Evolutionary conservation across 2,888 invertebrate genomes (phyloP).

Genomic region (Drosophila borborema): DNA sequence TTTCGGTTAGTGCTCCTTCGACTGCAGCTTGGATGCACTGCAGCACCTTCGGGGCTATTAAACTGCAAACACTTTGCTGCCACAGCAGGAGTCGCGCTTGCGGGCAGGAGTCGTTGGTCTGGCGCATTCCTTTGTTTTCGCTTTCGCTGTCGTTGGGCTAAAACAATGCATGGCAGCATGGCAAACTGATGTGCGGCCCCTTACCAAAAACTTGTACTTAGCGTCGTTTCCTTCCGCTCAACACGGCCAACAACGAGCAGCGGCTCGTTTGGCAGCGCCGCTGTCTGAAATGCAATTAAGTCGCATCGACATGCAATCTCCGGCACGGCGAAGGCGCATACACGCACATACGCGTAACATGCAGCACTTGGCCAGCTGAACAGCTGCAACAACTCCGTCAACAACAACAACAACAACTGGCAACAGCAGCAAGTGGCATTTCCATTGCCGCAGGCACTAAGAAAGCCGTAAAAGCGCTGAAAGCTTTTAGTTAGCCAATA

Average conservation of each 20-base stretch:
- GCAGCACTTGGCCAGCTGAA: conserved; percentile 21
- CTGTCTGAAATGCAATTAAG: conserved; percentile 79
- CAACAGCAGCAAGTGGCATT: conserved; percentile 32
- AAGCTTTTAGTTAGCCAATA: conserved; percentile 54
- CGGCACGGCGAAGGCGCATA: conserved; percentile 49
- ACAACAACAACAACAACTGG: not conserved
- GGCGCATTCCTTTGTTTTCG: conserved; percentile 43
- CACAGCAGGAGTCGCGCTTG: conserved; percentile 26
- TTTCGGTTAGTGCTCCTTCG: conserved; percentile 27
- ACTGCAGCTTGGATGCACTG: conserved; percentile 24
- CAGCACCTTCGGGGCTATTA: conserved; percentile 71
- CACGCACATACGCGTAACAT: conserved; percentile 28
- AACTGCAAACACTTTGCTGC: conserved; percentile 40
- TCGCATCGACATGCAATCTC: conserved; percentile 80
- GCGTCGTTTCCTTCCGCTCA: conserved; percentile 72
- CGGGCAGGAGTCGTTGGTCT: not conserved
- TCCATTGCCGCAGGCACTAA: conserved; percentile 20
- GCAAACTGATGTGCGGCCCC: not conserved
- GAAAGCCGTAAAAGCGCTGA: conserved; percentile 58
- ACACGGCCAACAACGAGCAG: conserved; percentile 47
- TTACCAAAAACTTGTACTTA: conserved; percentile 69
- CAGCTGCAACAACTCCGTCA: conserved; percentile 13
- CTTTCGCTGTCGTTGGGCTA: conserved; percentile 55
- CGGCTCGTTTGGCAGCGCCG: conserved; percentile 69
- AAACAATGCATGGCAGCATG: conserved; percentile 56